Conservation (phyloP, 2,113 vertebrate genomes). For the Notothenia rossii region DNA sequence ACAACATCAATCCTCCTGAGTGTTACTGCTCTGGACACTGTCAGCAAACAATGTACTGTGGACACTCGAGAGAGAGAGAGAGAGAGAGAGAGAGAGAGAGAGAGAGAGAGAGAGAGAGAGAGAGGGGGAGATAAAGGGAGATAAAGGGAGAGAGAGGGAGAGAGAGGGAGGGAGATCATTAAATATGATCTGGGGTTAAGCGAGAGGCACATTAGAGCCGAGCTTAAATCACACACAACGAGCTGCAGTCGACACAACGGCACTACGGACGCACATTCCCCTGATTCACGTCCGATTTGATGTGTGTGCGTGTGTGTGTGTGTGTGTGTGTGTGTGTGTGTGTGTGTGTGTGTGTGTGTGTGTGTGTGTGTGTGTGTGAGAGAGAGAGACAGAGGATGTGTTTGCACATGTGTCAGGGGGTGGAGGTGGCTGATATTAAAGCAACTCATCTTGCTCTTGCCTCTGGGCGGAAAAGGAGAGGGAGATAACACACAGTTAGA, state of each 20-base stretch:
- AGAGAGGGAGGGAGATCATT: too few relatives aligned
- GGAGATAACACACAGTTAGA: conserved; percentile 40
- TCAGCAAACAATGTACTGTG: conserved; percentile 63
- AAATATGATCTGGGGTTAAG: conserved; percentile 81
- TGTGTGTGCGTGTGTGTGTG: conserved; percentile 41
- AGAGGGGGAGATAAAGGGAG: conserved; percentile 6
- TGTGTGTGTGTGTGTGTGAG: conserved; percentile 12
- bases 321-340: conserved; percentile 22
- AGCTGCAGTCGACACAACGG: conserved; percentile 62
- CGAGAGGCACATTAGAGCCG: conserved; percentile 67
- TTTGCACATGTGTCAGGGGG: conserved; percentile 38
- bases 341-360: not conserved
- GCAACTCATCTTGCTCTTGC: conserved; percentile 78
- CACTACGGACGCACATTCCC: conserved; percentile 55
- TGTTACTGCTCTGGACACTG: conserved; percentile 51
- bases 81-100: conserved; percentile 3
- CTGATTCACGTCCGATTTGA: conserved; percentile 64
- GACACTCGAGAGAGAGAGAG: too few relatives aligned
- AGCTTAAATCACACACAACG: conserved; percentile 77
- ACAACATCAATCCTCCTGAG: conserved; percentile 47
- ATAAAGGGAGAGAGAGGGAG: conserved; percentile 38
- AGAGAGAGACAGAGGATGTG: not conserved
- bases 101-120: conserved; percentile 26
- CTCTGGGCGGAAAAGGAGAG: conserved; percentile 49
- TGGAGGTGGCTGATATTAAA: conserved; percentile 78